Percentiles rank a stretch among this genome's conserved stretches.
These are phyloP conservation scores for Brevimyrus niger DNA, from an alignment of 2,113 vertebrate species.

Conservation along the genomic window DNA sequence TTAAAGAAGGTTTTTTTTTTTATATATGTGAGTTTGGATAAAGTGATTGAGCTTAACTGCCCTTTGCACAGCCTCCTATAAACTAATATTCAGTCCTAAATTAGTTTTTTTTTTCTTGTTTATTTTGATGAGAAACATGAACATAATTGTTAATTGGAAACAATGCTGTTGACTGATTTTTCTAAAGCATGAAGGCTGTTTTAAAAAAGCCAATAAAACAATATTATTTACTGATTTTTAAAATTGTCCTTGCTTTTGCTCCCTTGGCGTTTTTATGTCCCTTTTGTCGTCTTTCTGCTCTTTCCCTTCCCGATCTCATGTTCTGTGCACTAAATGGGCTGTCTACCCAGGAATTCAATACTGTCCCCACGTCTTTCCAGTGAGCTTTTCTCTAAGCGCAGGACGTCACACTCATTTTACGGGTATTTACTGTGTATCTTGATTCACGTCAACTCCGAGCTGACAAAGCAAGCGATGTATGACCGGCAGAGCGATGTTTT, in stretches of 20 bases:
- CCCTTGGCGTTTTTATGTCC: neutral
- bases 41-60: constrained; percentile 7
- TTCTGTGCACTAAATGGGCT: neutral
- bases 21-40: neutral
- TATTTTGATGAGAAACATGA: constrained; percentile 5
- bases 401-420: neutral
- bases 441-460: neutral
- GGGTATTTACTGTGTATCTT: too few relatives aligned
- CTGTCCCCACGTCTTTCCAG: neutral
- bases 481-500: neutral
- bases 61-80: constrained; percentile 1
- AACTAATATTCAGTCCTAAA: neutral
- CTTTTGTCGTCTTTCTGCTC: neutral
- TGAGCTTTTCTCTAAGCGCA: neutral
- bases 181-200: constrained; percentile 17
- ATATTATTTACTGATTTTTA: constrained; percentile 12
- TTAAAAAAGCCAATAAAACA: constrained; percentile 17
- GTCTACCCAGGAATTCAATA: neutral
- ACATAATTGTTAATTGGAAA: neutral
- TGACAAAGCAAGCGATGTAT: neutral
- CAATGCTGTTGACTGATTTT: neutral
- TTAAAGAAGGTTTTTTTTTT: neutral
- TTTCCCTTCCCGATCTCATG: neutral
- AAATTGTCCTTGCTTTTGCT: neutral
- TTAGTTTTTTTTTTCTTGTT: neutral